Evolutionary conservation across 1,140 invertebrate genomes (phyloP).

Genomic region (Aphis gossypii): DNA sequence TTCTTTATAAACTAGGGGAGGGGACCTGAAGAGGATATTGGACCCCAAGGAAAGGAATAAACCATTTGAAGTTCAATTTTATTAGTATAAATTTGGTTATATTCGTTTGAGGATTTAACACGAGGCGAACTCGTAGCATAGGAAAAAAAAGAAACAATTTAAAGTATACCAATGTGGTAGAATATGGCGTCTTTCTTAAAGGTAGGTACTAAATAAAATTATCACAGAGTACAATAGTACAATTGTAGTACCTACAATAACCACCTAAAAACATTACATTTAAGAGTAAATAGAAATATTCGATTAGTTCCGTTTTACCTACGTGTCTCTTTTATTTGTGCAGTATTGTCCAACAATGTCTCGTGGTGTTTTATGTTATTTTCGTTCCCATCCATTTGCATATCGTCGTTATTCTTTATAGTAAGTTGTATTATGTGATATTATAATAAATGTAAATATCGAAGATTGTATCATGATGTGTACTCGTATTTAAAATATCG

Average conservation of each 20-base stretch:
- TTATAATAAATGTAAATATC: not conserved
- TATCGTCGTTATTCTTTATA: not conserved
- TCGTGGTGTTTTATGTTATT: not conserved
- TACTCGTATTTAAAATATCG: not conserved
- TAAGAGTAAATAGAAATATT: not conserved
- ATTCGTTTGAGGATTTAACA: not conserved
- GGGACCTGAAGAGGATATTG: not conserved
- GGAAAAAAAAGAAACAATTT: not conserved
- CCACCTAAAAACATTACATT: not conserved
- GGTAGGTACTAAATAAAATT: not conserved
- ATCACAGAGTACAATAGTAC: not conserved
- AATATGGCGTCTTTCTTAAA: not conserved
- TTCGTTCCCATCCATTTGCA: not conserved
- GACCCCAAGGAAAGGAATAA: not conserved
- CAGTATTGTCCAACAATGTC: conserved; percentile 3
- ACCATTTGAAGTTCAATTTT: not conserved
- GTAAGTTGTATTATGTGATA: not conserved
- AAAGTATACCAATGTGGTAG: not conserved
- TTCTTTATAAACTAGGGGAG: not conserved
- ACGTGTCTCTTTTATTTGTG: not conserved
- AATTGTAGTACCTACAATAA: no score
- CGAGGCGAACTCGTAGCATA: not conserved
- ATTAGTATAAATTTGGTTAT: not conserved
- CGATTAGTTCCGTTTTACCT: not conserved
- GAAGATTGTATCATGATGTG: not conserved